These are phyloP conservation scores for Istiophorus platypterus DNA, from an alignment of 2,113 vertebrate genomes.

Conservation along the genomic window DNA sequence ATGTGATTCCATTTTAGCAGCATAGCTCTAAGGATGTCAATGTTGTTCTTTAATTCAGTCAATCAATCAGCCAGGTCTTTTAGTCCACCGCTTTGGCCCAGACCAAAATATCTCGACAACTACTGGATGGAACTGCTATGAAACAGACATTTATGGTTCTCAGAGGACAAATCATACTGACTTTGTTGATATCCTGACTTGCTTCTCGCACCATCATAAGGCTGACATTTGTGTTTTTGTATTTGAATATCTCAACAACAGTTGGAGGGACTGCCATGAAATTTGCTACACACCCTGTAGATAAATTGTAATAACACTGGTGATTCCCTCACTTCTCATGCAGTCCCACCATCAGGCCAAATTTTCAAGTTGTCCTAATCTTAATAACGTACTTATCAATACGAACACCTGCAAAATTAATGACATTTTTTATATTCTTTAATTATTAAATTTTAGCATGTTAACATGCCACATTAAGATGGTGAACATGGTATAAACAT, in stretches of 20 bases:
- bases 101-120: background rate
- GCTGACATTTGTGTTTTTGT: background rate
- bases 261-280: too few relatives aligned
- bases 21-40: background rate
- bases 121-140: background rate
- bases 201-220: background rate
- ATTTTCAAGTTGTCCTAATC: too few relatives aligned
- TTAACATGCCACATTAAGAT: background rate
- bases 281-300: too few relatives aligned
- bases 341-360: too few relatives aligned
- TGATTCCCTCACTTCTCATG: too few relatives aligned
- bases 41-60: background rate
- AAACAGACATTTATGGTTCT: background rate
- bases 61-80: background rate
- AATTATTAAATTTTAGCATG: background rate
- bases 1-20: background rate
- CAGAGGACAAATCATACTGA: background rate
- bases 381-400: too few relatives aligned
- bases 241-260: background rate
- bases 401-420: too few relatives aligned
- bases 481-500: too few relatives aligned
- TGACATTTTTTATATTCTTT: background rate
- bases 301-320: too few relatives aligned
- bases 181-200: background rate
- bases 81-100: background rate